Base-by-base conservation (phyloP, 1,140 invertebrate genomes). In the Tetragnatha versicolor region DNA sequence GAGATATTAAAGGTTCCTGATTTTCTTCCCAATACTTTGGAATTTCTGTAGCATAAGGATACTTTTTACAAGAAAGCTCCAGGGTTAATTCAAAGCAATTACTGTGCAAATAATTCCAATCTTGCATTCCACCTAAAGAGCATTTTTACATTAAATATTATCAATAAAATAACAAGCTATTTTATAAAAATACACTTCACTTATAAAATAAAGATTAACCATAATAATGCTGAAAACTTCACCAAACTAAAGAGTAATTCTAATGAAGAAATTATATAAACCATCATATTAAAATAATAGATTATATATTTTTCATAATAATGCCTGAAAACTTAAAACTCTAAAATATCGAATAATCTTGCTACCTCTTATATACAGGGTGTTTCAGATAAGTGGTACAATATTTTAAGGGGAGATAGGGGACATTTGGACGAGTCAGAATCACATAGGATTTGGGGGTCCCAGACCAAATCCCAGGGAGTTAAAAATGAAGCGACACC, bases 61-160 rank as follows among this genome's bases (percentile, higher is more conserved):
- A 99, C 86, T 99, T 99, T 80, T 89, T 90, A 85, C 98, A 99
- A 27, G 97, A 93, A 61, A 99, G 86, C 86, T 99, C 98, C 9
- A 99, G 84, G 0, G 97, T 99, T 0, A 82, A 88, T 85, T 99
- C 97, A 88, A 98, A 93, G 83, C 93, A 95, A 83, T 95, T 98
- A 17, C 94, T 92, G 78, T 93, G 88, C 0, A 97, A 81, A 84
- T 99, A 99, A 87, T 98, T 98, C 91, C 94, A 99, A 85, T 99
- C 98, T 86, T 99, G 98, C 97, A 99, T 99, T 10, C 97, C 97
- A 0, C 96, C 83, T 77, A 78, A 75, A 25, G 81, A 45, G 3
- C 39, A 10, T 42, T 42, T 17, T 42, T 17, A 42, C 17, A 42
- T 42, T 7, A 42, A 42, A 42, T 42, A 42, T 0, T 10, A 17